Evolutionary conservation across 2,113 vertebrate species (phyloP).

Genomic region (Callithrix jacchus): DNA sequence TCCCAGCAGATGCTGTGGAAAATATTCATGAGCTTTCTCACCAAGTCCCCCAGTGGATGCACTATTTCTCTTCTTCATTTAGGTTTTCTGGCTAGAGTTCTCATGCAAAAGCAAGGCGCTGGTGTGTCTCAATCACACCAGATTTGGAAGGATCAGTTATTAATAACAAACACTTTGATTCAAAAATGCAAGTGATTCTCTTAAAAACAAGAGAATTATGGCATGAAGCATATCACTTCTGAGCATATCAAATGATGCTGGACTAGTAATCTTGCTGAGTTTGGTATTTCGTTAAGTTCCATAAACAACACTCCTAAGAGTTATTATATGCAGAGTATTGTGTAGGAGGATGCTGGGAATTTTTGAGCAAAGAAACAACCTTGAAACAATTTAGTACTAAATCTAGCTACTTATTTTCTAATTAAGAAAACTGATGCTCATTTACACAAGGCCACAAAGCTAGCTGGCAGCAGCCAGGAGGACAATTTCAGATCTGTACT

Average conservation of each 20-base stretch:
- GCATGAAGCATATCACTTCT: background rate
- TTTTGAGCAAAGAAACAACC: background rate
- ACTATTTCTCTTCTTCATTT: background rate
- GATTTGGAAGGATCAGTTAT: background rate
- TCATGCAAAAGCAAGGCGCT: background rate
- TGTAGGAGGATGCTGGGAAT: background rate
- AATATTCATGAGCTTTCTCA: slow-evolving; percentile 56
- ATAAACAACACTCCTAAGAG: background rate
- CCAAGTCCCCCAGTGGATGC: background rate
- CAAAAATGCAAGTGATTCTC: slow-evolving; percentile 6
- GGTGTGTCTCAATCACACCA: background rate
- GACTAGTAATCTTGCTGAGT: background rate
- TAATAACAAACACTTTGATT: background rate
- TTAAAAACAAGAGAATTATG: background rate
- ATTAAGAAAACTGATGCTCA: background rate
- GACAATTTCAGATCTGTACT: background rate
- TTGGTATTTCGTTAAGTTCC: background rate
- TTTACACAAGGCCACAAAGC: background rate
- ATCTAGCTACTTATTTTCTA: slow-evolving; percentile 10
- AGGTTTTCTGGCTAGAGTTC: background rate
- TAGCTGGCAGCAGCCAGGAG: background rate
- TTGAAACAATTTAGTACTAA: background rate
- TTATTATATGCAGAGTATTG: background rate
- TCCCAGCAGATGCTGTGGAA: slow-evolving; percentile 62
- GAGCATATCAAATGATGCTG: background rate